Percentiles rank a stretch among this genome's conserved stretches.
These are phyloP conservation scores for Gasterosteus aculeatus DNA, from an alignment of 2,113 vertebrate genomes.

Conservation along the genomic window DNA sequence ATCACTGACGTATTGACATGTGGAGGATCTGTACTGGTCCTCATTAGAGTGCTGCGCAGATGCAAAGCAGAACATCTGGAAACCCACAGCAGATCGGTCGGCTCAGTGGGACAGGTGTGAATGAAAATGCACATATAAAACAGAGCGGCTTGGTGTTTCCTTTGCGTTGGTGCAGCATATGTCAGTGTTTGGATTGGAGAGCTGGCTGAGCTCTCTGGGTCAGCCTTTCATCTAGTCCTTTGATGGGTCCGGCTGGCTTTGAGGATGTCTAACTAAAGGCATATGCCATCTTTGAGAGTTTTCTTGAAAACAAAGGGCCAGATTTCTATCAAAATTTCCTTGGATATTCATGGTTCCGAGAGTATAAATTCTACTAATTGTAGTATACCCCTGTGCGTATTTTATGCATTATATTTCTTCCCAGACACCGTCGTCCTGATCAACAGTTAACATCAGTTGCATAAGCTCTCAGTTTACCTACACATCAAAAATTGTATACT, in stretches of 20 bases:
- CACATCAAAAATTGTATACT: neutral
- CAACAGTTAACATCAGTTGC: neutral
- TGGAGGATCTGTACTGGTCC: neutral
- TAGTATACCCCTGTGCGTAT: neutral
- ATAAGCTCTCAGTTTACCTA: neutral
- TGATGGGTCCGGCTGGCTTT: conserved; percentile 53
- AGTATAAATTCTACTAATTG: neutral
- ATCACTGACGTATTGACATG: neutral
- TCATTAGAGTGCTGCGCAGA: conserved; percentile 32
- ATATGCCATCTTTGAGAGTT: neutral
- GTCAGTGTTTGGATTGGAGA: conserved; percentile 68
- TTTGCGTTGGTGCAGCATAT: conserved; percentile 76
- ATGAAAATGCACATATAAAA: conserved; percentile 70
- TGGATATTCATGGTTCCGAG: neutral
- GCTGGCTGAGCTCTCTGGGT: conserved; percentile 32
- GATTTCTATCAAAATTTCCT: neutral
- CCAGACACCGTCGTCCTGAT: neutral
- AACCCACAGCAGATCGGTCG: conserved; percentile 20
- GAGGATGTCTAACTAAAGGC: conserved; percentile 9
- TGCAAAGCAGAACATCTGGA: conserved; percentile 62
- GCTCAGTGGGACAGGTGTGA: conserved; percentile 48
- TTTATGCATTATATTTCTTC: neutral
- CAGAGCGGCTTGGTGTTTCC: conserved; percentile 71
- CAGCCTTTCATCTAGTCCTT: conserved; percentile 74
- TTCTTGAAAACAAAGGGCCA: neutral